These are phyloP conservation scores for Creontiades dilutus DNA, from an alignment of 2,888 invertebrate genomes.

Conservation along the genomic window DNA sequence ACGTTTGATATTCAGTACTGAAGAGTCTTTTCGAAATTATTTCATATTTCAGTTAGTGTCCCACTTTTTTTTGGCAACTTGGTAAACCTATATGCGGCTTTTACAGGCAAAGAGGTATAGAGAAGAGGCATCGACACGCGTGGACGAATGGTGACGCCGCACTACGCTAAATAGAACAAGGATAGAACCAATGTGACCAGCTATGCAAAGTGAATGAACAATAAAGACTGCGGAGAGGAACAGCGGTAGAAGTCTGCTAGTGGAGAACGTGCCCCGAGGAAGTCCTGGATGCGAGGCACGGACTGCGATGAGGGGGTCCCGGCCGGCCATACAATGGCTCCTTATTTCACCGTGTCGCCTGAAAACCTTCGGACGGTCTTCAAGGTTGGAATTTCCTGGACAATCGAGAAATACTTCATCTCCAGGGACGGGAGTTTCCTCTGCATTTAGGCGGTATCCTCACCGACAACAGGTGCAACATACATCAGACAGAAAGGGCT, in stretches of 20 bases:
- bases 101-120: no score
- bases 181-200: constrained; percentile 31
- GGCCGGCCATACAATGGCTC: constrained; percentile 27
- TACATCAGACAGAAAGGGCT: no score
- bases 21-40: no score
- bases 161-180: constrained; percentile 45
- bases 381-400: constrained; percentile 12
- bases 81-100: no score
- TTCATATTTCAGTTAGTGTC: no score
- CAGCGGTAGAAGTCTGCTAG: neutral
- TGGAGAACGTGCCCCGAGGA: constrained; percentile 41
- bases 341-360: neutral
- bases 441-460: no score
- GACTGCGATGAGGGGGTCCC: neutral
- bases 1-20: no score
- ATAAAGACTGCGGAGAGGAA: constrained; percentile 31
- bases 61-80: no score
- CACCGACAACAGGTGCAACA: no score
- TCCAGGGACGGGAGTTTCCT: neutral
- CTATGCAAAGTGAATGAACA: constrained; percentile 62
- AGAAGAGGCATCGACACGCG: neutral
- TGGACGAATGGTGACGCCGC: constrained; percentile 24
- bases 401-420: neutral
- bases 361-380: neutral
- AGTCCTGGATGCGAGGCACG: constrained; percentile 50